These are phyloP conservation scores for Caenorhabditis doughertyi DNA, from an alignment of 2,888 invertebrate species.

Conservation along the genomic window DNA sequence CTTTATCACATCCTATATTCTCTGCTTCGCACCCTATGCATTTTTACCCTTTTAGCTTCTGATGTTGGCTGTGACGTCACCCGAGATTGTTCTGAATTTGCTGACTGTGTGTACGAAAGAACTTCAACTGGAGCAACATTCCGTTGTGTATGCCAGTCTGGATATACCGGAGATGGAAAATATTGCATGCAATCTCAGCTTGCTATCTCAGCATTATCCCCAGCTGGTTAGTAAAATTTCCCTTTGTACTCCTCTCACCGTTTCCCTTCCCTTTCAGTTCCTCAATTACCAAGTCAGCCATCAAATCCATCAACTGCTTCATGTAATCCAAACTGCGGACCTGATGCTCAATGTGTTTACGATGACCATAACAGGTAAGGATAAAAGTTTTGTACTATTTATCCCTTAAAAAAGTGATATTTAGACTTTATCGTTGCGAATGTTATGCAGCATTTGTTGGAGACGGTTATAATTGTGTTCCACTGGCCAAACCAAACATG, in stretches of 20 bases:
- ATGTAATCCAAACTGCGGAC: conserved; percentile 82
- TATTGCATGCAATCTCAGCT: conserved; percentile 72
- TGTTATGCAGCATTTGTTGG: conserved; percentile 83
- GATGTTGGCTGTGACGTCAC: conserved; percentile 73
- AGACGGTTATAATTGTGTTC: conserved; percentile 81
- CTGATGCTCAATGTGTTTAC: conserved; percentile 84
- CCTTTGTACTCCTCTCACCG: background rate
- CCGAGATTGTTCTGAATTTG: conserved; percentile 81
- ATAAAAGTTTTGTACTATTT: background rate
- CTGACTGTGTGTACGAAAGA: conserved; percentile 82
- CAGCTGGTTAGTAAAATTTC: conserved; percentile 41
- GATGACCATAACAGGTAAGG: conserved; percentile 83
- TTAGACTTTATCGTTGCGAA: conserved; percentile 73
- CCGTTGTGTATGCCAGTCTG: conserved; percentile 83
- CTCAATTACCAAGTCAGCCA: conserved; percentile 30
- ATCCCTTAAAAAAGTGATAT: background rate
- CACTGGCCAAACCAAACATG: conserved; percentile 51
- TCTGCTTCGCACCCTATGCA: too few species aligned
- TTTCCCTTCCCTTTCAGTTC: conserved; percentile 45
- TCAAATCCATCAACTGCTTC: conserved; percentile 18
- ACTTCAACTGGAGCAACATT: conserved; percentile 64
- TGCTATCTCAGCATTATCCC: conserved; percentile 66
- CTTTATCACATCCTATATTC: background rate
- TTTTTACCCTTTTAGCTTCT: conserved; percentile 37
- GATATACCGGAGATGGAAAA: conserved; percentile 84